Conservation (phyloP, 1,140 invertebrate species). For the Drosophila pallidifrons region DNA sequence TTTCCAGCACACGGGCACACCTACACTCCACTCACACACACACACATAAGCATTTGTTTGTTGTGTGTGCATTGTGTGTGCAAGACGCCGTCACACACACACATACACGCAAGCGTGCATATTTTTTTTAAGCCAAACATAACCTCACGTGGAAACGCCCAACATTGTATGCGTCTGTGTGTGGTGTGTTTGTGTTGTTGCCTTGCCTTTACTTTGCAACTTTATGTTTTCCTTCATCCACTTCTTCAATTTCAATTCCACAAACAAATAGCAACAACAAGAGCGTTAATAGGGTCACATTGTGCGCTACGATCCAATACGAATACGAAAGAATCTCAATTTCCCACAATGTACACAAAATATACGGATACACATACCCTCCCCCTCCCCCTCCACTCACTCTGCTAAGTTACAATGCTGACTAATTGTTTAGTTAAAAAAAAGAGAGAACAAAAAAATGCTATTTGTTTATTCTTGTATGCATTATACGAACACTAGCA, state of each 20-base stretch:
- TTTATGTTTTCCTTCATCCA: slow-evolving; percentile 67
- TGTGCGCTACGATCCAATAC: slow-evolving; percentile 22
- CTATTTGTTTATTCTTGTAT: slow-evolving; percentile 72
- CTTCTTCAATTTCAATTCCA: slow-evolving; percentile 52
- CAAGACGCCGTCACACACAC: slow-evolving; percentile 37
- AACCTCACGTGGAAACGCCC: slow-evolving; percentile 83
- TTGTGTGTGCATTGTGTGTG: slow-evolving; percentile 53
- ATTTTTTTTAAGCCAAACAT: slow-evolving; percentile 60
- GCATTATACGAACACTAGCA: slow-evolving; percentile 33
- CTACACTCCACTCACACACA: slow-evolving; percentile 29
- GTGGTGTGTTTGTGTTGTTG: slow-evolving; percentile 18
- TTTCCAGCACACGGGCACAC: slow-evolving; percentile 47
- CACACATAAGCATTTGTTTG: slow-evolving; percentile 20
- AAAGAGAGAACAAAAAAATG: slow-evolving; percentile 30
- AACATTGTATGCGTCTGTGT: slow-evolving; percentile 58
- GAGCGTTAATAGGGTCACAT: background rate
- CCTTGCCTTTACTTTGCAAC: slow-evolving; percentile 52
- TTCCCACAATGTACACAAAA: slow-evolving; percentile 56
- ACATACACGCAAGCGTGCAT: slow-evolving; percentile 10
- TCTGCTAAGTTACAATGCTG: slow-evolving; percentile 5
- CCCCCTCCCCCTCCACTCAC: background rate
- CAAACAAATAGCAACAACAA: slow-evolving; percentile 1
- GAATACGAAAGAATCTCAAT: slow-evolving; percentile 31
- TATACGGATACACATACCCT: slow-evolving; percentile 7
- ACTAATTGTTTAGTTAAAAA: slow-evolving; percentile 65